These are phyloP conservation scores for Saturnia pavonia DNA, from an alignment of 2,888 invertebrate genomes.

Conservation along the genomic window DNA sequence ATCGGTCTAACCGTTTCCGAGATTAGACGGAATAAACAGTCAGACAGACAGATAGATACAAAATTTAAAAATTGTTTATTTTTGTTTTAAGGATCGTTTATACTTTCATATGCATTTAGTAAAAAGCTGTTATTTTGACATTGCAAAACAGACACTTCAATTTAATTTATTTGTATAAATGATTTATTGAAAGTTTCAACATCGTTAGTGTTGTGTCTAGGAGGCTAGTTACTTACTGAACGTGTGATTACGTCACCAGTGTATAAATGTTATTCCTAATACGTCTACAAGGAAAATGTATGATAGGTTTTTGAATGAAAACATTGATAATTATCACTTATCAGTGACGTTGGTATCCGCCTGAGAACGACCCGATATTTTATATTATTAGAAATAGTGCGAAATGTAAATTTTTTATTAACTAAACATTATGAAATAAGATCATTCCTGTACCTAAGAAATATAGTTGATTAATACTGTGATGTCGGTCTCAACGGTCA, in stretches of 20 bases:
- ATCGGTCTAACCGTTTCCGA: too few relatives aligned
- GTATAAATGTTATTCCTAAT: neutral
- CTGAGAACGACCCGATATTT: conserved; percentile 58
- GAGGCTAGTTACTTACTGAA: neutral
- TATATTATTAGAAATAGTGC: conserved; percentile 61
- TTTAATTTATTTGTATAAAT: too few relatives aligned
- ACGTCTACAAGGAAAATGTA: conserved; percentile 17
- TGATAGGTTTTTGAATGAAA: neutral
- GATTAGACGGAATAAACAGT: too few relatives aligned
- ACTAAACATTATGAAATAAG: conserved; percentile 61
- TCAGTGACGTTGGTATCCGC: conserved; percentile 55
- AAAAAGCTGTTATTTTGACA: too few relatives aligned
- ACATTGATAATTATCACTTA: conserved; percentile 17
- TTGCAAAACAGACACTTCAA: too few relatives aligned
- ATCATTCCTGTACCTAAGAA: conserved; percentile 81
- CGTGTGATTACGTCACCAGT: neutral
- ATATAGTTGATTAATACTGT: conserved; percentile 78
- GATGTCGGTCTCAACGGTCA: conserved; percentile 80
- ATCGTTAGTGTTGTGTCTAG: neutral
- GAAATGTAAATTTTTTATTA: conserved; percentile 70
- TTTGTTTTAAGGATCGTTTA: too few relatives aligned
- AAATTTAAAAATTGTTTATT: too few relatives aligned
- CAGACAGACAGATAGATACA: too few relatives aligned
- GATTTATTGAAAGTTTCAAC: neutral
- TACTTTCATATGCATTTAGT: too few relatives aligned